A percentile compares a stretch with the other conserved stretches of the same genome.
Conservation (phyloP, 2,888 invertebrate genomes). For the Pheosia gnoma region DNA sequence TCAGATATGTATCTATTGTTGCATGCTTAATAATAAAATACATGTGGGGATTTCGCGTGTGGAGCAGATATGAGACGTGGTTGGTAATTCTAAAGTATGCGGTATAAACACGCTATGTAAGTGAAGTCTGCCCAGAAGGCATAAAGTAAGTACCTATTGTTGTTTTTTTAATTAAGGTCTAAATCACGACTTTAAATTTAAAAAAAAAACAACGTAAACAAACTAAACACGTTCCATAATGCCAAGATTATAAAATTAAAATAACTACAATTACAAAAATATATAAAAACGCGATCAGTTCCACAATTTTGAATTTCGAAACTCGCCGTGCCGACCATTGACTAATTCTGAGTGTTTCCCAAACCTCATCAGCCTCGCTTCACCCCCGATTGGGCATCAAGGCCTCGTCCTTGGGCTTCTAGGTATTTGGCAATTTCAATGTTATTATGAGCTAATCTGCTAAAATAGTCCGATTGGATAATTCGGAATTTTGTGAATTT, state of each 20-base stretch:
- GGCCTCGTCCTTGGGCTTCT: conserved; percentile 44
- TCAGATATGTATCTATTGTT: background rate
- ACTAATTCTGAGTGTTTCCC: conserved; percentile 6
- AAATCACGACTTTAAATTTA: too few species aligned
- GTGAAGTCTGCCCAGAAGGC: background rate
- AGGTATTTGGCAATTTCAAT: conserved; percentile 24
- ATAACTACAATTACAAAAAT: background rate
- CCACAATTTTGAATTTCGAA: background rate
- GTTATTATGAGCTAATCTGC: conserved; percentile 16
- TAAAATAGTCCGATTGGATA: conserved; percentile 11
- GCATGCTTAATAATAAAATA: background rate
- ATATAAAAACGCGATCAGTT: background rate
- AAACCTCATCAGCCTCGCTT: conserved; percentile 17
- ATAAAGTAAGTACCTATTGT: background rate
- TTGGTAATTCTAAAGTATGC: background rate
- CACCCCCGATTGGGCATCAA: conserved; percentile 46
- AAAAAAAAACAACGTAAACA: background rate
- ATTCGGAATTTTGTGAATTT: too few species aligned
- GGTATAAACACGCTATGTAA: background rate
- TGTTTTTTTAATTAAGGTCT: background rate
- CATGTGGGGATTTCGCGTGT: background rate
- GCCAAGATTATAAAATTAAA: background rate
- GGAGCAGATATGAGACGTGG: background rate
- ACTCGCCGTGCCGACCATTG: background rate
- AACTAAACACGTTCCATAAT: background rate